These are phyloP conservation scores for Halichoerus grypus DNA, from an alignment of 2,113 vertebrate species.

Conservation along the genomic window DNA sequence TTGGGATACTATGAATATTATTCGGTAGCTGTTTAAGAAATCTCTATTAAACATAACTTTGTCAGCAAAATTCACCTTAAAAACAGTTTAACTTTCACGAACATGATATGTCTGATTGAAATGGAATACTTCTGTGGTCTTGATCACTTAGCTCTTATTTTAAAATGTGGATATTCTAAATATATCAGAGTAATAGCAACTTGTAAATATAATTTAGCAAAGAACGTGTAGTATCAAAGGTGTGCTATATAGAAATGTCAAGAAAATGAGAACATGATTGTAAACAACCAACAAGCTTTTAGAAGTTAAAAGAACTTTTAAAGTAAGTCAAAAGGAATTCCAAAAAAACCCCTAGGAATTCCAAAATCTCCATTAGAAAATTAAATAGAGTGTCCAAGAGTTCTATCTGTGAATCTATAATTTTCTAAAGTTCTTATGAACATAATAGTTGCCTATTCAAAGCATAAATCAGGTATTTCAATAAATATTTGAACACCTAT, in stretches of 20 bases:
- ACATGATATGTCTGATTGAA: constrained; percentile 77
- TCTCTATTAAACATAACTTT: constrained; percentile 20
- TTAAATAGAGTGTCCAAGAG: neutral
- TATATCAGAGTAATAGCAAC: constrained; percentile 78
- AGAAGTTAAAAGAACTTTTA: neutral
- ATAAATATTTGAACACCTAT: neutral
- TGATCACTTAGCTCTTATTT: constrained; percentile 78
- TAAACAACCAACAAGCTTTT: constrained; percentile 18
- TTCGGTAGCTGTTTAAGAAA: neutral
- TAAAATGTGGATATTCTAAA: constrained; percentile 82
- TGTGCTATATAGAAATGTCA: neutral
- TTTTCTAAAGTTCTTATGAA: constrained; percentile 3
- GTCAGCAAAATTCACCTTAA: constrained; percentile 80
- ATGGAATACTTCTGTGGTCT: constrained; percentile 73
- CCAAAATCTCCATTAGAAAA: neutral
- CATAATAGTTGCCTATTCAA: constrained; percentile 35
- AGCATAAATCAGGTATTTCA: constrained; percentile 14
- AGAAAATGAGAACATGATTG: constrained; percentile 49
- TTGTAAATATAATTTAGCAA: constrained; percentile 60
- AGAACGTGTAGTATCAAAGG: neutral
- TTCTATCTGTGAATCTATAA: neutral
- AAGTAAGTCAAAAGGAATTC: neutral
- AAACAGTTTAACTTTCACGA: constrained; percentile 69
- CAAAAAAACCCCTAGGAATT: neutral
- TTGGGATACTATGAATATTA: neutral